Percentiles rank a stretch among this genome's conserved stretches.
phyloP scores from a whole-genome alignment of 2,113 vertebrate species.

The Ameiurus melas region DNA sequence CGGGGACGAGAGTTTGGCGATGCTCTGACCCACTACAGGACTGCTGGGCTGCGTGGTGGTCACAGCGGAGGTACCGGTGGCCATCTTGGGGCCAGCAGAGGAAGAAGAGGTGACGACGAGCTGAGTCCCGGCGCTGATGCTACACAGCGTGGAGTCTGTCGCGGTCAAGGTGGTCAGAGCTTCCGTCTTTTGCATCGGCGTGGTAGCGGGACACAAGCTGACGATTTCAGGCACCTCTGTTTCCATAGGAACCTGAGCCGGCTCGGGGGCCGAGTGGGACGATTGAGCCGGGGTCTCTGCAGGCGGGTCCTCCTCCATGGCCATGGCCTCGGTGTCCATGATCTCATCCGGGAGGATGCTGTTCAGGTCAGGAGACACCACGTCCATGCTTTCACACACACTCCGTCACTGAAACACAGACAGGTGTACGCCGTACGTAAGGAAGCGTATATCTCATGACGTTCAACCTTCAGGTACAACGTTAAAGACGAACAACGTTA shows the following conservation, averaged over 20 bases:
- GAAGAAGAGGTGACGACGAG: slow-evolving; percentile 69
- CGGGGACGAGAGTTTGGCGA: slow-evolving; percentile 84
- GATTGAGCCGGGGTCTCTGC: slow-evolving; percentile 75
- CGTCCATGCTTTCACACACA: slow-evolving; percentile 82
- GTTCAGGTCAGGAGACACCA: slow-evolving; percentile 96
- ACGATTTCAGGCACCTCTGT: slow-evolving; percentile 82
- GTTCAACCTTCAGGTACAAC: neutral
- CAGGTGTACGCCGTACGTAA: slow-evolving; percentile 1
- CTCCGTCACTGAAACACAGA: slow-evolving; percentile 63
- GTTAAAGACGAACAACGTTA: neutral
- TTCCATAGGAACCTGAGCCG: slow-evolving; percentile 73
- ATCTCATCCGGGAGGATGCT: slow-evolving; percentile 98
- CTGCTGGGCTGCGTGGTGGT: slow-evolving; percentile 65
- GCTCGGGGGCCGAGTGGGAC: slow-evolving; percentile 54
- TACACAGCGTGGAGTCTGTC: slow-evolving; percentile 68
- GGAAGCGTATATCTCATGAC: neutral
- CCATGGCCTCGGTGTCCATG: slow-evolving; percentile 90
- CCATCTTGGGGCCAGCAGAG: slow-evolving; percentile 68
- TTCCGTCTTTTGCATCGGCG: slow-evolving; percentile 68
- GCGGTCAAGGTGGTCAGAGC: slow-evolving; percentile 66
- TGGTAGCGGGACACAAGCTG: slow-evolving; percentile 72
- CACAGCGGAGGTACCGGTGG: slow-evolving; percentile 64
- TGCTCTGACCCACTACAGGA: slow-evolving; percentile 66
- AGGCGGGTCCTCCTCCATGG: slow-evolving; percentile 85
- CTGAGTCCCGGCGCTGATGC: slow-evolving; percentile 66